Evolutionary conservation across 2,888 invertebrate genomes (phyloP).

Genomic region (Exocentrus adspersus): DNA sequence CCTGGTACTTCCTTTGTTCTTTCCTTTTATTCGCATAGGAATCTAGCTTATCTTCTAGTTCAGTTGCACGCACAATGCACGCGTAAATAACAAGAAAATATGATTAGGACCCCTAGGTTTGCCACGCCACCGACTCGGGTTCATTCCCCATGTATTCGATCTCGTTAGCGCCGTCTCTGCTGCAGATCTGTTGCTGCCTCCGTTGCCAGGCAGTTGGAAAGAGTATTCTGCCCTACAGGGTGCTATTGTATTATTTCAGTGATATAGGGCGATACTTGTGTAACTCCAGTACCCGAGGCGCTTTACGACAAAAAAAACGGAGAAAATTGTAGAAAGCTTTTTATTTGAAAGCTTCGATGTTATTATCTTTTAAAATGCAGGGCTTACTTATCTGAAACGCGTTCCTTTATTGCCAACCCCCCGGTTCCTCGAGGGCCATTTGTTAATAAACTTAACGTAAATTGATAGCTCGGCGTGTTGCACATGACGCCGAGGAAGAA

Average conservation of each 20-base stretch:
- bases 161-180: constrained; percentile 11
- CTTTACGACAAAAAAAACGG: constrained; percentile 10
- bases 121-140: background rate
- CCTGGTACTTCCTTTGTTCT: no score
- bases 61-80: background rate
- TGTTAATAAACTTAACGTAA: constrained; percentile 9
- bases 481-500: background rate
- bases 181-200: background rate
- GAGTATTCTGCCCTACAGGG: constrained; percentile 19
- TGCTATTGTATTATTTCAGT: constrained; percentile 25
- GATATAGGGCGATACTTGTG: constrained; percentile 17
- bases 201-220: constrained; percentile 4
- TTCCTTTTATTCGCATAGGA: background rate
- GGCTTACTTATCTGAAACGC: constrained; percentile 21
- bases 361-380: constrained; percentile 22
- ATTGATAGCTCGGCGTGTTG: constrained; percentile 3
- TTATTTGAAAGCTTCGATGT: constrained; percentile 25
- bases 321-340: constrained; percentile 26
- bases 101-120: constrained; percentile 5
- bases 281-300: constrained; percentile 20
- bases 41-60: background rate
- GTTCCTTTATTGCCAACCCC: constrained; percentile 12
- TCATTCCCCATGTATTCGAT: constrained; percentile 16
- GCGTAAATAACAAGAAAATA: background rate
- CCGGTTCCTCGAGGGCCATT: background rate